Evolutionary conservation across 2,113 vertebrate genomes (phyloP), one percentile per base, ranked within the genome.

Genomic region (Plecotus auritus): DNA sequence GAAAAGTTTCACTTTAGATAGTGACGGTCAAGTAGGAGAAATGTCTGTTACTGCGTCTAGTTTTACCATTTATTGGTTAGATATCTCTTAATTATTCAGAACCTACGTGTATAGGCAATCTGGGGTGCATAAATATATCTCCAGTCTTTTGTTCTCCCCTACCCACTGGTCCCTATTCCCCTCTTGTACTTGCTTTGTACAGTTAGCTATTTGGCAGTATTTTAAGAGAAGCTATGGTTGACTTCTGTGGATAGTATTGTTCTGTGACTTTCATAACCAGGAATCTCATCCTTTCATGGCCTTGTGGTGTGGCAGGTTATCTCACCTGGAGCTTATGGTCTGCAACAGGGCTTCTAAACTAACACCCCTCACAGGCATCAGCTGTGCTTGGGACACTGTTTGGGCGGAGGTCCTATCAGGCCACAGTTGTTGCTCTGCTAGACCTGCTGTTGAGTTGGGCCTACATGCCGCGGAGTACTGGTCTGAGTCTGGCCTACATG

Each of bases 301-400:
- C 23, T 23, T 5, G 9, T 23, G 54, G 59, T 37, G 7, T 67
- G 37, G 61, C 30, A 26, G 0, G 7, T 35, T 9, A 17, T 30
- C 51, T 76, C 61, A 32, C 17, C 49, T 73, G 49, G 54, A 49
- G 6, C 28, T 2, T 12, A 0, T 10, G 61, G 70, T 32, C 64
- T 70, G 51, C 61, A 45, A 10, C 61, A 51, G 84, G 69, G 28
- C 40, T 54, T 49, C 82, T 87, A 20, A 67, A 69, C n/a, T 18
- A 28, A 28, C 0, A 12, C 56, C 47, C 37, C 26, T 47, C 26
- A 26, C 13, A 17, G 86, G 28, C 74, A 7, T 23, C 45, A 9
- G 13, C 32, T 2, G 5, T 3, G 1, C 30, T 47, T 26, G 1
- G 56, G 28, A 0, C 16, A 20, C 26, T 1, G 1, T 26, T 42